A percentile compares a stretch with the other conserved stretches of the same genome.
phyloP scores from a whole-genome alignment of 1,140 invertebrate genomes.

The Callitettix versicolor region DNA sequence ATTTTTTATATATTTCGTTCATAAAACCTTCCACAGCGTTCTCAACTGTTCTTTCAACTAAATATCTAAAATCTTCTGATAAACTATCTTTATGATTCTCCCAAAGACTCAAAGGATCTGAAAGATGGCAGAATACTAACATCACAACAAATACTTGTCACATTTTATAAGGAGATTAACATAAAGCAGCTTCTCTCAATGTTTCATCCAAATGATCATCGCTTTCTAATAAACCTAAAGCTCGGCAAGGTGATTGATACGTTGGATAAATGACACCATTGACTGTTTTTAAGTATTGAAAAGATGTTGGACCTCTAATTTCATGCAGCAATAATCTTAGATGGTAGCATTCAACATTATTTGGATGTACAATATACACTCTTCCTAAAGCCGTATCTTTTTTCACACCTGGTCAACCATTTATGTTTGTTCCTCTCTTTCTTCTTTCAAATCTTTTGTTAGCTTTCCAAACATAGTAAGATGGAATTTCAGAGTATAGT shows the following conservation, averaged over 20 bases:
- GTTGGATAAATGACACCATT: conserved; percentile 26
- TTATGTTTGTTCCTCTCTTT: no score
- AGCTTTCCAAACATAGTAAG: no score
- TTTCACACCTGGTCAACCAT: conserved; percentile 24
- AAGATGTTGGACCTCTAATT: conserved; percentile 33
- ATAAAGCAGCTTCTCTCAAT: background rate
- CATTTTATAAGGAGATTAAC: background rate
- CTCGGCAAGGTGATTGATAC: conserved; percentile 29
- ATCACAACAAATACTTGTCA: background rate
- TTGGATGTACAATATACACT: conserved; percentile 33
- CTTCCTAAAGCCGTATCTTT: conserved; percentile 28
- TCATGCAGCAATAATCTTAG: conserved; percentile 33
- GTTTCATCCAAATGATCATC: conserved; percentile 28
- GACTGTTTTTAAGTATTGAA: conserved; percentile 31
- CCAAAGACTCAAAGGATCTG: background rate
- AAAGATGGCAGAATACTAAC: background rate
- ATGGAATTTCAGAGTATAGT: no score
- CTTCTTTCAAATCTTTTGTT: no score
- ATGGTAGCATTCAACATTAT: conserved; percentile 33
- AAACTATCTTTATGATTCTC: background rate
- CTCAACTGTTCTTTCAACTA: no score
- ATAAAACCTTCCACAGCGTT: background rate
- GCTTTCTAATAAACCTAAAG: conserved; percentile 28
- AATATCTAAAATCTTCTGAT: background rate
- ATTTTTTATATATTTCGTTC: background rate